Evolutionary conservation across 2,113 vertebrate genomes (phyloP).

Genomic region (Apodemus speciosus): DNA sequence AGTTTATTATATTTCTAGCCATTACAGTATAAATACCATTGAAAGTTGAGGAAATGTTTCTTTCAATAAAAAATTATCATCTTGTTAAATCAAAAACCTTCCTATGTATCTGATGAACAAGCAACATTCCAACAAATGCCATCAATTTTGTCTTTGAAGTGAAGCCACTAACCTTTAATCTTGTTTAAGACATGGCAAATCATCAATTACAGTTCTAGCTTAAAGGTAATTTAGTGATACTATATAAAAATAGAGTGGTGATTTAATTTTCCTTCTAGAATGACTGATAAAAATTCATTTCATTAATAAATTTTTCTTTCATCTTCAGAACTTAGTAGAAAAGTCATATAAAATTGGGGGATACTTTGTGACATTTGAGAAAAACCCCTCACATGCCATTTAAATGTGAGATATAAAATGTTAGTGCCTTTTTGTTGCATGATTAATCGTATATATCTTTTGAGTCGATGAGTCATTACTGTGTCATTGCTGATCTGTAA

Average conservation of each 20-base stretch:
- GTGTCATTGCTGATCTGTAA: neutral
- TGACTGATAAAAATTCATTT: neutral
- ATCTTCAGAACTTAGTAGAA: neutral
- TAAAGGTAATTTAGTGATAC: neutral
- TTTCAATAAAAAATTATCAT: neutral
- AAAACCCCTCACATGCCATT: neutral
- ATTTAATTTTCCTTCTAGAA: neutral
- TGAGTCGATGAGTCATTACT: neutral
- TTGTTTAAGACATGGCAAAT: neutral
- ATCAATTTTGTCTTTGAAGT: neutral
- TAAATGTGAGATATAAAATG: neutral
- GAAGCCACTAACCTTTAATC: neutral
- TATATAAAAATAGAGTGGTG: neutral
- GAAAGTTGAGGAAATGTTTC: constrained; percentile 37
- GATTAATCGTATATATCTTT: neutral
- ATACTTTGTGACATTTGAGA: neutral
- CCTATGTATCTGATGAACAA: neutral
- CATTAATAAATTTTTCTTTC: neutral
- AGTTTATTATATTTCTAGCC: neutral
- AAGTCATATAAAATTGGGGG: neutral
- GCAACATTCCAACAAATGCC: neutral
- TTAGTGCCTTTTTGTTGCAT: neutral
- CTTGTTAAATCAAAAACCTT: neutral
- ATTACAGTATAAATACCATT: neutral
- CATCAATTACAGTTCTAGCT: neutral